Conservation (phyloP, 2,113 vertebrate genomes). For the Thalassoma bifasciatum region DNA sequence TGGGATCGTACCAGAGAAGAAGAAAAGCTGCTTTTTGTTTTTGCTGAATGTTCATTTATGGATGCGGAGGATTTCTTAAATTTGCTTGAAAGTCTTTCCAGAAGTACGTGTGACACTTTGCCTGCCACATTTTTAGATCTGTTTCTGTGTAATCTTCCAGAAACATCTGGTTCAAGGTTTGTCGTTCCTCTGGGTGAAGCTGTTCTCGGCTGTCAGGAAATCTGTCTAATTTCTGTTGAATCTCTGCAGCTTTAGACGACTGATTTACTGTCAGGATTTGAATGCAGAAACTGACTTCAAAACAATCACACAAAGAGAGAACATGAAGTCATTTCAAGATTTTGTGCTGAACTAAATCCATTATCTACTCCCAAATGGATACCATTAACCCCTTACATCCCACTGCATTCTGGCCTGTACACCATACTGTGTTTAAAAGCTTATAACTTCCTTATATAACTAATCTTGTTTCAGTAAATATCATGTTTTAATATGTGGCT, state of each 20-base stretch:
- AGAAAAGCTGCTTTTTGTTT: constrained; percentile 19
- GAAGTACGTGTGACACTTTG: not conserved
- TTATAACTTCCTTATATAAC: no score
- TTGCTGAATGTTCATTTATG: not conserved
- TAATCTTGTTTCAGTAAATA: no score
- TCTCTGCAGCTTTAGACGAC: not conserved
- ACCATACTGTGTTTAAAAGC: no score
- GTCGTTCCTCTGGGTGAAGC: not conserved
- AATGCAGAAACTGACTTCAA: not conserved
- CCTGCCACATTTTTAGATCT: no score
- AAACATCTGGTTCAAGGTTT: constrained; percentile 35
- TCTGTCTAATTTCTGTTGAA: not conserved
- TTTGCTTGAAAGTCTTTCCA: not conserved
- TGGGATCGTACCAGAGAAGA: not conserved
- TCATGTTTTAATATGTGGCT: no score
- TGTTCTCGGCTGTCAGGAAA: not conserved
- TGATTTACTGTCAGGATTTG: not conserved
- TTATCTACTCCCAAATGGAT: not conserved
- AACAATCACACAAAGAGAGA: not conserved
- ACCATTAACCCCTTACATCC: no score
- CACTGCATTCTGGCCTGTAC: no score
- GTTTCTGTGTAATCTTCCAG: not conserved
- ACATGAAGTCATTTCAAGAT: not conserved
- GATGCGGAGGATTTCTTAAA: not conserved
- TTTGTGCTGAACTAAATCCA: not conserved